A percentile compares a stretch with the other conserved stretches of the same genome.
These are phyloP conservation scores for Procambarus clarkii DNA, from an alignment of 1,140 invertebrate genomes.

Conservation along the genomic window DNA sequence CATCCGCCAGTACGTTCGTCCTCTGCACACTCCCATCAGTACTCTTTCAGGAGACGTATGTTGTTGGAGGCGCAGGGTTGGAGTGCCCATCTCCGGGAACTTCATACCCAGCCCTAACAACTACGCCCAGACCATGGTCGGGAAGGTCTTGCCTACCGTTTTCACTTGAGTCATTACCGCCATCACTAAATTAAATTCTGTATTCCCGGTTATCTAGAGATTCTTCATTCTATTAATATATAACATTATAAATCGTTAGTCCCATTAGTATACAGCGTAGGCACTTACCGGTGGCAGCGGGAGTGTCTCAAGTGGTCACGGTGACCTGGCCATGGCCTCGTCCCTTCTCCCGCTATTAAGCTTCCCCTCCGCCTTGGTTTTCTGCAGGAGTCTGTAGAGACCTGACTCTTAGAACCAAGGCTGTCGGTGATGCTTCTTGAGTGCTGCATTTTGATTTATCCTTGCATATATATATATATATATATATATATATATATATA, in stretches of 20 bases:
- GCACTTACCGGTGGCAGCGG: not conserved
- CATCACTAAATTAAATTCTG: not conserved
- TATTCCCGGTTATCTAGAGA: no score
- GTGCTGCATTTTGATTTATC: constrained; percentile 49
- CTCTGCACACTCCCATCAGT: constrained; percentile 41
- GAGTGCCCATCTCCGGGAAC: not conserved
- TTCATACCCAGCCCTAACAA: constrained; percentile 1
- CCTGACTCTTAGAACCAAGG: constrained; percentile 40
- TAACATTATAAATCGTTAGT: no score
- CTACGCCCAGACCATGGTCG: not conserved
- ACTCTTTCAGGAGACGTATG: constrained; percentile 15
- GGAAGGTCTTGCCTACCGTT: constrained; percentile 14
- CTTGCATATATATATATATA: constrained; percentile 16
- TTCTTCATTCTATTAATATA: no score
- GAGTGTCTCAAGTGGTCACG: not conserved
- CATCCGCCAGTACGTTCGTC: constrained; percentile 29
- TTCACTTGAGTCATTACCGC: not conserved
- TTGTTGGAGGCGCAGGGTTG: not conserved
- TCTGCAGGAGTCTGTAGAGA: constrained; percentile 29
- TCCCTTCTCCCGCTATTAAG: not conserved
- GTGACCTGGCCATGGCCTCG: constrained; percentile 1
- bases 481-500: constrained; percentile 20
- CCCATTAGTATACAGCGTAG: no score
- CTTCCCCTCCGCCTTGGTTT: constrained; percentile 29
- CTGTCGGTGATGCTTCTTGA: constrained; percentile 38